phyloP scores from a whole-genome alignment of 1,140 invertebrate genomes.

The Sweltsa coloradensis region DNA sequence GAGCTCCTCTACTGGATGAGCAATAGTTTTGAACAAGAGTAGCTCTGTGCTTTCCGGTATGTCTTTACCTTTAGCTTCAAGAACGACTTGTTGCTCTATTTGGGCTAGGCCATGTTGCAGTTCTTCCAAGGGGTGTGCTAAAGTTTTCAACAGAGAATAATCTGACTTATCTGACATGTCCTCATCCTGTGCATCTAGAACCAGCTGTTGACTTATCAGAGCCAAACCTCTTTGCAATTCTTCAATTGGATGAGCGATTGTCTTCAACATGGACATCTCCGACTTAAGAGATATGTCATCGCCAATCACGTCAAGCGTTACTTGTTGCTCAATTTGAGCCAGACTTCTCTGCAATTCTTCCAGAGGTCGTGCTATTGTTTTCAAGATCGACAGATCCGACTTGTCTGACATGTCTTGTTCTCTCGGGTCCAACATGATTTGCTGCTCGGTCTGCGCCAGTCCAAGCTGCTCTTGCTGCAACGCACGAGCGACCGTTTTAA shows the following conservation, averaged over 20 bases:
- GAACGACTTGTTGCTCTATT: not conserved
- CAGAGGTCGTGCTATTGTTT: slow-evolving; percentile 7
- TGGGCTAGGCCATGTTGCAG: slow-evolving; percentile 30
- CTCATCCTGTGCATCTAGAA: slow-evolving; percentile 19
- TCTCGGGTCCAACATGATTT: slow-evolving; percentile 12
- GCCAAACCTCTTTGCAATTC: slow-evolving; percentile 32
- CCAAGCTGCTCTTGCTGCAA: too few relatives aligned
- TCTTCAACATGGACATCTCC: slow-evolving; percentile 14
- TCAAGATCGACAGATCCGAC: not conserved
- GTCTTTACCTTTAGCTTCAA: slow-evolving; percentile 17
- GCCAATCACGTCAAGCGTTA: slow-evolving; percentile 13
- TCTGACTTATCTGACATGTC: slow-evolving; percentile 27
- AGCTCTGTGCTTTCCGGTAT: slow-evolving; percentile 25
- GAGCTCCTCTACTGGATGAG: slow-evolving; percentile 36
- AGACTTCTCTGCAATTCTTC: slow-evolving; percentile 3
- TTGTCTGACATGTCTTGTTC: not conserved
- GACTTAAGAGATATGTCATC: slow-evolving; percentile 26
- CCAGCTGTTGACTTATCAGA: not conserved
- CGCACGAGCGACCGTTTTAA: too few relatives aligned
- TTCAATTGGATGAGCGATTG: slow-evolving; percentile 24
- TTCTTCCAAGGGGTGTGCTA: slow-evolving; percentile 26
- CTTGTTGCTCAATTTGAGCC: slow-evolving; percentile 8
- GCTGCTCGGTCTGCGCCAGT: slow-evolving; percentile 24
- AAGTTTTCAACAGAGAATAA: slow-evolving; percentile 11
- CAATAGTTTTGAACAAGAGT: slow-evolving; percentile 32